phyloP scores from a whole-genome alignment of 1,140 invertebrate species.

The Anastatus disparis region DNA sequence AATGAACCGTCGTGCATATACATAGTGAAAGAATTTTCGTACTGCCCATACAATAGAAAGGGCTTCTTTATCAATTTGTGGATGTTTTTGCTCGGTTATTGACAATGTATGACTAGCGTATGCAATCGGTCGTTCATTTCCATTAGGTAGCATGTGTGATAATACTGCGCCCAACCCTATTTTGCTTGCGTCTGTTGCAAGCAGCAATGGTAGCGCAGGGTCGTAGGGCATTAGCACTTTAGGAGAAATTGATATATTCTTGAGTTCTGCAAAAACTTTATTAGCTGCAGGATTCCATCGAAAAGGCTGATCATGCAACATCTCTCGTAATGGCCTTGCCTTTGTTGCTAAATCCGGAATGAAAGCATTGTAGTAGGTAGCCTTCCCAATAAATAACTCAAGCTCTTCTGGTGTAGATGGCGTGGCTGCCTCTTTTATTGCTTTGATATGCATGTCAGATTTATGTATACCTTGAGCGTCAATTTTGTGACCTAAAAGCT shows the following conservation, averaged over 20 bases:
- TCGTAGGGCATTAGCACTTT: conserved; percentile 44
- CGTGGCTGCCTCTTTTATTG: too few species aligned
- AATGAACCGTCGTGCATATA: too few species aligned
- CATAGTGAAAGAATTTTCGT: too few species aligned
- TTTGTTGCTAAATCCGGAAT: too few species aligned
- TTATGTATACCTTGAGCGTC: conserved; percentile 3
- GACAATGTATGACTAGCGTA: conserved; percentile 41
- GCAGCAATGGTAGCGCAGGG: conserved; percentile 47
- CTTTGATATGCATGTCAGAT: too few species aligned
- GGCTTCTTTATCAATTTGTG: conserved; percentile 66
- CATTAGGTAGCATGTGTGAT: too few species aligned
- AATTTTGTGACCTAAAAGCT: conserved; percentile 36
- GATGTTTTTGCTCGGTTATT: conserved; percentile 58
- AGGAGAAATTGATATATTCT: conserved; percentile 35
- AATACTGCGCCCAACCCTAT: too few species aligned
- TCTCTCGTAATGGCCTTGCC: too few species aligned
- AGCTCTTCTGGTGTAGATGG: too few species aligned
- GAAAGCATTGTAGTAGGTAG: conserved; percentile 27
- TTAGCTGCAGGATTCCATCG: conserved; percentile 15
- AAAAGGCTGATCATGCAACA: too few species aligned
- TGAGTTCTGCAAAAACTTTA: conserved; percentile 26
- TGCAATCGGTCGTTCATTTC: conserved; percentile 1
- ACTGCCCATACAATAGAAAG: conserved; percentile 60
- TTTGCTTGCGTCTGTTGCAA: conserved; percentile 62
- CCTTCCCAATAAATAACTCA: too few species aligned